Evolutionary conservation across 2,797 vertebrate species (phyloP).

Genomic region (Hypotaenidia philippensis): DNA sequence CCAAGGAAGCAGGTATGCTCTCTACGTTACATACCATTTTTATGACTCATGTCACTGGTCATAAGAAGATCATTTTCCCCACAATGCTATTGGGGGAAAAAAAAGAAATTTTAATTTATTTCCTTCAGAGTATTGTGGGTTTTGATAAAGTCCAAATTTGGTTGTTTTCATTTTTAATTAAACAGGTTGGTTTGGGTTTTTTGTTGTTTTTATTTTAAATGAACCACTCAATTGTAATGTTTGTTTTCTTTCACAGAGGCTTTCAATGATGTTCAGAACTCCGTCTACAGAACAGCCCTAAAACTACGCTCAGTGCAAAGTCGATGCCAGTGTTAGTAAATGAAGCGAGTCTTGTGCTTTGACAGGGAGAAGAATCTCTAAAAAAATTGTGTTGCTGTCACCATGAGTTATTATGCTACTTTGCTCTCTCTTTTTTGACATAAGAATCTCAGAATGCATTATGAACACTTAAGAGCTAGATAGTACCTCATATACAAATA

Average conservation of each 20-base stretch:
- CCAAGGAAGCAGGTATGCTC: neutral
- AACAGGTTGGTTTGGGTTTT: neutral
- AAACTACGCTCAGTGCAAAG: constrained; percentile 87
- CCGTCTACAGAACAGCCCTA: constrained; percentile 84
- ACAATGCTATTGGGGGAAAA: neutral
- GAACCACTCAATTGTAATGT: neutral
- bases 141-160: neutral
- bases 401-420: neutral
- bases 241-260: constrained; percentile 75
- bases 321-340: constrained; percentile 84
- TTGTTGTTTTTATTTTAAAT: neutral
- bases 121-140: neutral
- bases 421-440: neutral
- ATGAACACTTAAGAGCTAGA: neutral
- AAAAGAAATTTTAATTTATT: neutral
- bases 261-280: constrained; percentile 77
- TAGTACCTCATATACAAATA: neutral
- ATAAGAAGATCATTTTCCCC: neutral
- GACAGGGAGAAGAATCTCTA: neutral
- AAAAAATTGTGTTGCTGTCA: neutral
- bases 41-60: neutral
- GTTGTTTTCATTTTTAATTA: neutral
- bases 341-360: neutral
- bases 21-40: neutral
- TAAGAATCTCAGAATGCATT: neutral